These are phyloP conservation scores for Perca flavescens DNA, from an alignment of 2,113 vertebrate genomes.

Conservation along the genomic window DNA sequence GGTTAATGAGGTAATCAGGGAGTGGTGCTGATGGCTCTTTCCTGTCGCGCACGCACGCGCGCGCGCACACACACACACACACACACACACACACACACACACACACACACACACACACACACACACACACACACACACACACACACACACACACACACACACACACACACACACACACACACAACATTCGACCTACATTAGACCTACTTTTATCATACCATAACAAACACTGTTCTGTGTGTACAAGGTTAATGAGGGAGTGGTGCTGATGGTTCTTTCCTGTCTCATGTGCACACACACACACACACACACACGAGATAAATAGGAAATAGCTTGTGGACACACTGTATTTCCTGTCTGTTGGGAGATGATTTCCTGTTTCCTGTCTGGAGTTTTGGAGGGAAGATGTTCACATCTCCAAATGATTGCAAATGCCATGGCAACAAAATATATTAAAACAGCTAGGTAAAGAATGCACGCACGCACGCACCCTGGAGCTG, in stretches of 20 bases:
- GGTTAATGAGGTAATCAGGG: too few species aligned
- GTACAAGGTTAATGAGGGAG: conserved; percentile 41
- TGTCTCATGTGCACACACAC: conserved; percentile 17
- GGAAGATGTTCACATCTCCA: conserved; percentile 39
- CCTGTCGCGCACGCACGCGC: fast-evolving
- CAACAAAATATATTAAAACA: conserved; percentile 21
- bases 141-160: too few species aligned
- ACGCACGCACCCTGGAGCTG: not conserved
- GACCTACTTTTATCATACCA: too few species aligned
- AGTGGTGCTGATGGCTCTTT: too few species aligned
- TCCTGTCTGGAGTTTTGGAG: conserved; percentile 58
- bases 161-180: too few species aligned
- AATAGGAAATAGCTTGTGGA: conserved; percentile 65
- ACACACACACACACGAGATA: conserved; percentile 26
- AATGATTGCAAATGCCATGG: conserved; percentile 29
- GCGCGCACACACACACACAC: too few species aligned
- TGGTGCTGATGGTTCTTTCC: conserved; percentile 54
- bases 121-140: too few species aligned
- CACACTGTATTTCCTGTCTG: conserved; percentile 59
- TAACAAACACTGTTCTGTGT: too few species aligned
- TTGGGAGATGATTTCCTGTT: conserved; percentile 65
- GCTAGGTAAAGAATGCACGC: not conserved
- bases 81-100: too few species aligned
- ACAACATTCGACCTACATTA: too few species aligned
- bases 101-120: too few species aligned